Evolutionary conservation across 2,113 vertebrate genomes (phyloP).

Genomic region (Pomatostomus ruficeps): DNA sequence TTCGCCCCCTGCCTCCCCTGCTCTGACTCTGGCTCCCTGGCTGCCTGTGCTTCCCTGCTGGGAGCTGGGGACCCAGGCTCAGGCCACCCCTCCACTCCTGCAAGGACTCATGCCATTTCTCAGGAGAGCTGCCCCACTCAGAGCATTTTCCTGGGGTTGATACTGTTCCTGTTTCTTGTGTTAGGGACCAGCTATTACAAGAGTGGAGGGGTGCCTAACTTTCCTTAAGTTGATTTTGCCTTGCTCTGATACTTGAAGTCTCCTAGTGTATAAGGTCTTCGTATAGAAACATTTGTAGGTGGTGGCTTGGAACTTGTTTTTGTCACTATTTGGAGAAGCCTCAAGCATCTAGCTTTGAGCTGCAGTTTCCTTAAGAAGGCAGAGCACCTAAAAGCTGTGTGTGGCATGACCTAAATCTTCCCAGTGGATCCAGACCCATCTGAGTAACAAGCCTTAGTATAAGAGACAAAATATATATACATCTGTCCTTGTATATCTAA

Average conservation of each 20-base stretch:
- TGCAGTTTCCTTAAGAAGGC: neutral
- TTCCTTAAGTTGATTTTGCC: neutral
- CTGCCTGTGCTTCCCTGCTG: neutral
- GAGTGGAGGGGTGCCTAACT: neutral
- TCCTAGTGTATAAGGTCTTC: neutral
- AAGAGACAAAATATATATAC: neutral
- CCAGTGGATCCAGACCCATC: neutral
- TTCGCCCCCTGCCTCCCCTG: neutral
- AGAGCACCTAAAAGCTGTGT: neutral
- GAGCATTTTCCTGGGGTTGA: neutral
- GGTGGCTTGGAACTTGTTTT: neutral
- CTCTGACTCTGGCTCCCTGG: neutral
- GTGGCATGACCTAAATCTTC: neutral
- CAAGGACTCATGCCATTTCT: neutral
- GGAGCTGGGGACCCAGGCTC: neutral
- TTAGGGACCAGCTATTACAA: neutral
- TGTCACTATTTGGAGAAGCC: neutral
- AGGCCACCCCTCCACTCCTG: neutral
- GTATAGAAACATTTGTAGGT: fast-evolving
- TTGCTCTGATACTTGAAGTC: neutral
- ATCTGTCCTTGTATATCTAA: neutral
- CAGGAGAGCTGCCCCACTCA: neutral
- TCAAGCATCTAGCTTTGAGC: neutral
- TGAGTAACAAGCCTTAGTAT: neutral
- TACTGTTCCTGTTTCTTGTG: neutral